Conservation (phyloP, 2,113 vertebrate genomes). For the Athene noctua region DNA sequence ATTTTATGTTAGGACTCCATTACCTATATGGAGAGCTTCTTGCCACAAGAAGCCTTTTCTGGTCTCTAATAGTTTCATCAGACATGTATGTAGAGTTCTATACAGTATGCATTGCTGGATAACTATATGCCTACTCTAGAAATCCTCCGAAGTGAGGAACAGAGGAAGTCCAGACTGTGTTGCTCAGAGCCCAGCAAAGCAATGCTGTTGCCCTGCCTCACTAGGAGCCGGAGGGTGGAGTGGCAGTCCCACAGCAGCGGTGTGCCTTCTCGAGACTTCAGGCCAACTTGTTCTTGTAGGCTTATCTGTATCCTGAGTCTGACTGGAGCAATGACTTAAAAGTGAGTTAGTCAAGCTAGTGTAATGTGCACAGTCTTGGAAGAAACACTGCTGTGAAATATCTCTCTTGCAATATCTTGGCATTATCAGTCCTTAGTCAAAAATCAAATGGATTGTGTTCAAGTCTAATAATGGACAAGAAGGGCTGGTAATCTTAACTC, state of each 20-base stretch:
- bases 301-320: background rate
- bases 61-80: background rate
- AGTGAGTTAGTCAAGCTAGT: background rate
- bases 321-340: background rate
- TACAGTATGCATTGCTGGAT: background rate
- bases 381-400: background rate
- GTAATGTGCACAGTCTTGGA: background rate
- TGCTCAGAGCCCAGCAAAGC: background rate
- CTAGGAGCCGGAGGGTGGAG: background rate
- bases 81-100: background rate
- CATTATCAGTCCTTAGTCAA: background rate
- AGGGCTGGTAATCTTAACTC: background rate
- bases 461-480: background rate
- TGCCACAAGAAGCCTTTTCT: background rate
- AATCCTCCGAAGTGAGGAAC: background rate
- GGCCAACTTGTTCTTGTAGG: background rate
- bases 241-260: background rate
- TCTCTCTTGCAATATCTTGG: background rate
- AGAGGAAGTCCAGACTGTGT: background rate
- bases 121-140: background rate
- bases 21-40: background rate
- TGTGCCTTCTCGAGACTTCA: background rate
- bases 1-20: background rate
- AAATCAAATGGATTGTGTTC: background rate
- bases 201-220: fast-evolving